A percentile compares a stretch with the other conserved stretches of the same genome.
Evolutionary conservation across 2,888 invertebrate species (phyloP).

Genomic region (Tetrapedia diversipes): DNA sequence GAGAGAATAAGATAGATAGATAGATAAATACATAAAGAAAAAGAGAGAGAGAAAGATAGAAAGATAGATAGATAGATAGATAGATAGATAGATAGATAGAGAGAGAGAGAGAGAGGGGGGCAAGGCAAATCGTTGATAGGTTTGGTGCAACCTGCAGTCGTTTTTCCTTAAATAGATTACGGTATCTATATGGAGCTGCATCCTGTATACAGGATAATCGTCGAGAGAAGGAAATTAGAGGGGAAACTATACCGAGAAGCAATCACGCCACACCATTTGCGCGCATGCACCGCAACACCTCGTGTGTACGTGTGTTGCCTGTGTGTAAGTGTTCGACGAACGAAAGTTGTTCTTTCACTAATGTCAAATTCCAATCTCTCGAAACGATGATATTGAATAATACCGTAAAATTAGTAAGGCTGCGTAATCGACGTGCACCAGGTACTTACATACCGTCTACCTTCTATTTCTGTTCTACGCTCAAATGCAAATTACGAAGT

Average conservation of each 20-base stretch:
- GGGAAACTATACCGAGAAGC: conserved; percentile 17
- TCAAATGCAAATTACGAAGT: no score
- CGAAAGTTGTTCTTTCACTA: conserved; percentile 14
- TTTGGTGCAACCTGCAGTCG: background rate
- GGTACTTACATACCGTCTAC: no score
- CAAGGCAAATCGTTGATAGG: background rate
- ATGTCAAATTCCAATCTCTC: background rate
- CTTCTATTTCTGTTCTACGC: no score
- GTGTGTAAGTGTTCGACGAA: background rate
- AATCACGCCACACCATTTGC: background rate
- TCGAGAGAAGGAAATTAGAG: conserved; percentile 15
- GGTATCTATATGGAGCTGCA: background rate
- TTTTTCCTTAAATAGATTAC: background rate
- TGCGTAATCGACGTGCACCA: no score
- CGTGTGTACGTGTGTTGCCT: background rate
- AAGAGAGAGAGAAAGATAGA: no score
- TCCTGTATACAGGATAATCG: conserved; percentile 5
- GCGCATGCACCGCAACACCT: no score
- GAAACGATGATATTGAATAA: no score
- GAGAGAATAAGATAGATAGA: no score
- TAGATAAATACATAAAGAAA: no score
- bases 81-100: no score
- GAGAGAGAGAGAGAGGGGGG: background rate
- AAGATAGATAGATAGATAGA: no score
- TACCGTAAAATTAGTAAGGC: no score